Percentiles rank a stretch among this genome's conserved stretches.
Conservation (phyloP, 2,797 vertebrate species). For the Labroides dimidiatus region DNA sequence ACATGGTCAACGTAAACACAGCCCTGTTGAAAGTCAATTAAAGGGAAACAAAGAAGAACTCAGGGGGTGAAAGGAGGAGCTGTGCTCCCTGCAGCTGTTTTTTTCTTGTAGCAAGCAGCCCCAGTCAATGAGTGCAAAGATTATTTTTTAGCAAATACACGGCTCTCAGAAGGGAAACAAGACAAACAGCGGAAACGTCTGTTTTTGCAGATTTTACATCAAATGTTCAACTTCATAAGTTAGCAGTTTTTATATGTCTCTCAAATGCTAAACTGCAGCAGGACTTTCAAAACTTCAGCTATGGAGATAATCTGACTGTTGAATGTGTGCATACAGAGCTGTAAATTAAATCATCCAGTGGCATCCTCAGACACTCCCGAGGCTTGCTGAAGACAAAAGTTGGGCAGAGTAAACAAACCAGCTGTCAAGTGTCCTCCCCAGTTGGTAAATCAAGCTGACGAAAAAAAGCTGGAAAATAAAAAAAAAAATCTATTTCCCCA, state of each 20-base stretch:
- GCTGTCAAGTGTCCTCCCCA: slow-evolving; percentile 23
- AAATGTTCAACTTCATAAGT: slow-evolving; percentile 24
- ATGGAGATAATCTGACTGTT: slow-evolving; percentile 32
- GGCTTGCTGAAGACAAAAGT: slow-evolving; percentile 23
- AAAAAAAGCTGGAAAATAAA: no score
- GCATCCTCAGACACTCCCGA: slow-evolving; percentile 21
- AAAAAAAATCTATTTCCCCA: background rate
- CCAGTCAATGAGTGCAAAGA: no score
- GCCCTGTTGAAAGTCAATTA: slow-evolving; percentile 85
- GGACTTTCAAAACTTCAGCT: slow-evolving; percentile 23
- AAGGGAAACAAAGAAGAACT: slow-evolving; percentile 76
- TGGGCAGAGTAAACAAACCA: slow-evolving; percentile 9
- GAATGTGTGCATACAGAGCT: slow-evolving; percentile 23
- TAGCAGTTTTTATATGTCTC: slow-evolving; percentile 23
- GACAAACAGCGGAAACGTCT: slow-evolving; percentile 54
- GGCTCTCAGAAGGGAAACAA: slow-evolving; percentile 49
- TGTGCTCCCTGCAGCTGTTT: slow-evolving; percentile 65
- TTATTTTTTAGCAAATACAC: slow-evolving; percentile 61
- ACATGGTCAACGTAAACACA: slow-evolving; percentile 74
- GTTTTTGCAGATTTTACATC: slow-evolving; percentile 54
- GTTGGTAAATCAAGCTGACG: slow-evolving; percentile 1
- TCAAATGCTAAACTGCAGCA: slow-evolving; percentile 25
- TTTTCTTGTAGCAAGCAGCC: slow-evolving; percentile 34
- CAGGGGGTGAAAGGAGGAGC: background rate
- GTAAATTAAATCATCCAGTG: slow-evolving; percentile 33